A percentile compares a stretch with the other conserved stretches of the same genome.
Conservation (phyloP, 2,888 invertebrate species). For the Polymixis lichenea region DNA sequence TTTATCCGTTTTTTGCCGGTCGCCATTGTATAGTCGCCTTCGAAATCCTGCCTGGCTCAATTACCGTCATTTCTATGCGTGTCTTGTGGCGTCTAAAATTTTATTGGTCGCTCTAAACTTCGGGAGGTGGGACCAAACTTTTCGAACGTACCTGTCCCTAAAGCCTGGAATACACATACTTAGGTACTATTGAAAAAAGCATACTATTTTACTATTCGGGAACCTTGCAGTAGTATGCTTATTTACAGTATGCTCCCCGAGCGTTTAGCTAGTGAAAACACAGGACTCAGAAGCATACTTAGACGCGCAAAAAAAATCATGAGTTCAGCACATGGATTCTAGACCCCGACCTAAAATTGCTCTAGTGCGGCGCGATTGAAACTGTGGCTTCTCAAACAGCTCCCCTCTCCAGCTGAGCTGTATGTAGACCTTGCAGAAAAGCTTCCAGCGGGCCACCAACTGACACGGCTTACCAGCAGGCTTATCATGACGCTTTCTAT, state of each 20-base stretch:
- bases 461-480: too few species aligned
- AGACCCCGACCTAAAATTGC: too few species aligned
- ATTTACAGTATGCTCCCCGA: background rate
- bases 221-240: too few species aligned
- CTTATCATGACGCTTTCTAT: too few species aligned
- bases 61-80: constrained; percentile 66
- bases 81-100: constrained; percentile 65
- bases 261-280: too few species aligned
- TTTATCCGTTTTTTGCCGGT: constrained; percentile 56
- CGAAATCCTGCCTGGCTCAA: constrained; percentile 60
- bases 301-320: too few species aligned
- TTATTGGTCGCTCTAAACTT: constrained; percentile 58
- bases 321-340: too few species aligned
- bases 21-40: constrained; percentile 55
- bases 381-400: too few species aligned
- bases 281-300: background rate
- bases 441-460: too few species aligned
- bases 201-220: background rate
- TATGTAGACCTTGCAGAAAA: too few species aligned
- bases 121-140: constrained; percentile 41
- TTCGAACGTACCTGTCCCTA: constrained; percentile 24
- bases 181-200: constrained; percentile 2
- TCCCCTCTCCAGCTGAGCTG: too few species aligned
- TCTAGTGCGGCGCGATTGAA: too few species aligned
- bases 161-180: background rate